Percentiles rank a stretch among this genome's conserved stretches.
These are phyloP conservation scores for Drosophila colorata DNA, from an alignment of 2,888 invertebrate species.

Conservation along the genomic window DNA sequence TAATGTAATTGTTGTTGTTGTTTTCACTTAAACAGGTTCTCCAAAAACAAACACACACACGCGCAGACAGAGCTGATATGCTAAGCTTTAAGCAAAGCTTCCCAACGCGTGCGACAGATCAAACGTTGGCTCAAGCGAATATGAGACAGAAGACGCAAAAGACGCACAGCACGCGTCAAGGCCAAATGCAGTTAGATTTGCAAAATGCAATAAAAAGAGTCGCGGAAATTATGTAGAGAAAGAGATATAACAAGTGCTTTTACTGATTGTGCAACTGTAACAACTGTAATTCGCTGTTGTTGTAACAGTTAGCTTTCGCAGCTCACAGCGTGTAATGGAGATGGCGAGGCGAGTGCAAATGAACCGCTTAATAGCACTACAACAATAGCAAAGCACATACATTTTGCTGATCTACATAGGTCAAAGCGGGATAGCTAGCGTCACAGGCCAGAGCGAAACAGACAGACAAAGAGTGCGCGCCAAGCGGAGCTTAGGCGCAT, in stretches of 20 bases:
- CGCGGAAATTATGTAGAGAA: conserved; percentile 46
- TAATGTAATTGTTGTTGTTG: conserved; percentile 37
- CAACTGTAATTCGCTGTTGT: conserved; percentile 20
- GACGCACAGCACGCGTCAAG: conserved; percentile 45
- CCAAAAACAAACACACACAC: conserved; percentile 36
- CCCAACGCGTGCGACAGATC: conserved; percentile 30
- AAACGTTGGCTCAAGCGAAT: conserved; percentile 16
- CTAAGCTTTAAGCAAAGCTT: conserved; percentile 57
- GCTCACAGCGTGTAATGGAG: conserved; percentile 13
- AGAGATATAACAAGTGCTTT: conserved; percentile 43
- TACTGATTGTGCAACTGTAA: conserved; percentile 54
- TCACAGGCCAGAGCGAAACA: neutral
- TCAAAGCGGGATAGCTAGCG: conserved; percentile 35
- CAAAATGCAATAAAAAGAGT: conserved; percentile 46
- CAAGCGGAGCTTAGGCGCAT: conserved; percentile 50
- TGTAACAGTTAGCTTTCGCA: conserved; percentile 52
- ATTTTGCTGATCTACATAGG: conserved; percentile 34
- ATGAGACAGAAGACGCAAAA: conserved; percentile 8
- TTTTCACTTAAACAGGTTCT: conserved; percentile 65
- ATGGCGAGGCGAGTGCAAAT: conserved; percentile 42
- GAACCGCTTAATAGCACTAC: conserved; percentile 53
- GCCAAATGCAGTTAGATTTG: conserved; percentile 53
- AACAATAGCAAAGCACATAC: conserved; percentile 9
- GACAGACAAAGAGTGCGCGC: conserved; percentile 22
- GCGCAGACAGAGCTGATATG: conserved; percentile 37